These are phyloP conservation scores for human DNA, from an alignment of 2,113 vertebrate species.

Conservation along the genomic window GRCh38 chr12:1529501-1530000, in stretches of 20 bases:
- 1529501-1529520: background rate
- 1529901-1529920: background rate
- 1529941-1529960: background rate
- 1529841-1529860: background rate
- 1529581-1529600: background rate
- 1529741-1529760: background rate
- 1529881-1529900: background rate
- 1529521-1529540: background rate
- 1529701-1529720: background rate
- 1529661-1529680: background rate
- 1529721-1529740: no score
- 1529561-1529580: background rate
- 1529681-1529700: background rate
- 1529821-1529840: background rate
- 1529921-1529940: background rate
- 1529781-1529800: background rate
- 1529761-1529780: background rate
- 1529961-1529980: background rate
- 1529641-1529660: background rate
- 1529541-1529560: background rate
- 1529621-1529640: slow-evolving; percentile 9
- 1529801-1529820: background rate
- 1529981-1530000: background rate
- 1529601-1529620: background rate
- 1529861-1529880: background rate